A percentile compares a stretch with the other conserved stretches of the same genome.
These are phyloP conservation scores for Zaprionus obscuricornis DNA, from an alignment of 2,888 invertebrate genomes.

Conservation along the genomic window DNA sequence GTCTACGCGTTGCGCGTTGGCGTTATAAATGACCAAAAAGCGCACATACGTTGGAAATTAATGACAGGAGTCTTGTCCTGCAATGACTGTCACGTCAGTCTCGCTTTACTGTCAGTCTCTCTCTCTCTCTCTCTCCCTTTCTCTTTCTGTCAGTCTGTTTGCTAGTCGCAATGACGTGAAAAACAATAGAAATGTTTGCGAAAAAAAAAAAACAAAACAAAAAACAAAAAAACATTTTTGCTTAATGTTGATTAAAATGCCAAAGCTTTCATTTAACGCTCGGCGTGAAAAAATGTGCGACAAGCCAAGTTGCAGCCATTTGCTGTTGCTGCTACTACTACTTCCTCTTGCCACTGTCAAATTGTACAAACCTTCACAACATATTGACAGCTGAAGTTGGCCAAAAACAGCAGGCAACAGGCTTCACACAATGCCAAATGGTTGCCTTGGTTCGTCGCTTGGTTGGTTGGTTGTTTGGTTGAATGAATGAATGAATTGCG, in stretches of 20 bases:
- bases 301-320: slow-evolving; percentile 72
- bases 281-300: slow-evolving; percentile 70
- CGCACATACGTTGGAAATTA: slow-evolving; percentile 73
- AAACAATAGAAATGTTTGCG: slow-evolving; percentile 61
- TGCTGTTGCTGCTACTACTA: slow-evolving; percentile 13
- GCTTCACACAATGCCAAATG: slow-evolving; percentile 52
- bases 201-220: too few relatives aligned
- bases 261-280: slow-evolving; percentile 58
- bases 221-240: slow-evolving; percentile 77
- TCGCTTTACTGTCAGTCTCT: too few relatives aligned
- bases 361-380: slow-evolving; percentile 11
- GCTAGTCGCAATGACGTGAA: slow-evolving; percentile 41
- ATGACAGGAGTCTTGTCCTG: slow-evolving; percentile 65
- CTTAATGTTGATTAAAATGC: slow-evolving; percentile 79
- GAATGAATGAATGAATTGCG: slow-evolving; percentile 52
- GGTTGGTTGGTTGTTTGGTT: too few relatives aligned
- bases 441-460: too few relatives aligned
- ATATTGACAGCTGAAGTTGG: slow-evolving; percentile 71
- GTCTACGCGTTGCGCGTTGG: slow-evolving; percentile 45
- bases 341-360: background rate
- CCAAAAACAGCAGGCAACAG: slow-evolving; percentile 59
- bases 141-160: slow-evolving; percentile 30
- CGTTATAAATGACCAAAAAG: slow-evolving; percentile 73
- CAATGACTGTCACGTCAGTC: slow-evolving; percentile 40
- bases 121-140: too few relatives aligned